Percentiles rank a stretch among this genome's conserved stretches.
Evolutionary conservation across 2,888 invertebrate species (phyloP).

Genomic region (Pseudococcus viburni): DNA sequence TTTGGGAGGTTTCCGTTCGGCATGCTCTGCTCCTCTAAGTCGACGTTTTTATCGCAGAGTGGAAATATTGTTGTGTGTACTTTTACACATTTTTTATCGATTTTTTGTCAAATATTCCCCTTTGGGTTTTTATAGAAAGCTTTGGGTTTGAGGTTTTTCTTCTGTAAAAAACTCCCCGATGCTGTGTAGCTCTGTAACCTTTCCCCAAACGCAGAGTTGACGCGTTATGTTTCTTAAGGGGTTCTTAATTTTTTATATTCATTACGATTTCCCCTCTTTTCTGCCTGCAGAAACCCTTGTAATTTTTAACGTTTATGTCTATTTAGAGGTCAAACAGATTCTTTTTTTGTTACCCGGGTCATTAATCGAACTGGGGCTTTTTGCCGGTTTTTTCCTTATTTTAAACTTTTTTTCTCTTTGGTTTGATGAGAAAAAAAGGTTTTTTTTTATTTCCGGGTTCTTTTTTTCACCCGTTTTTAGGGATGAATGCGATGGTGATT

Average conservation of each 20-base stretch:
- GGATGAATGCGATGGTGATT: no score
- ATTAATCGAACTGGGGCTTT: slow-evolving; percentile 44
- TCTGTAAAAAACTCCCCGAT: neutral
- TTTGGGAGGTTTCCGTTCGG: neutral
- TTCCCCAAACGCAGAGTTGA: neutral
- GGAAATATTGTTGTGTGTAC: neutral
- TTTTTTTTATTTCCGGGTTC: no score
- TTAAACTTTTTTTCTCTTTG: slow-evolving; percentile 23
- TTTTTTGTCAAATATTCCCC: slow-evolving; percentile 27
- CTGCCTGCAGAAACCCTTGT: neutral
- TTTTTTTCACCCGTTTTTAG: no score
- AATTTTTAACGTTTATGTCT: slow-evolving; percentile 2
- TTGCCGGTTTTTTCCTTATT: neutral
- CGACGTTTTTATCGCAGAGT: neutral
- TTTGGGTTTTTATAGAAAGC: neutral
- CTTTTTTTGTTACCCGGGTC: slow-evolving; percentile 16
- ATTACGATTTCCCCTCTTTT: neutral
- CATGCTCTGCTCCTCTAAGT: neutral
- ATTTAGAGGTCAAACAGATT: slow-evolving; percentile 38
- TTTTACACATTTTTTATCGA: slow-evolving; percentile 32
- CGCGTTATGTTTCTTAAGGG: neutral
- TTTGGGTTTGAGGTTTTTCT: neutral
- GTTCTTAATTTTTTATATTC: neutral
- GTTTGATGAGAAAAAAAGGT: slow-evolving; percentile 27
- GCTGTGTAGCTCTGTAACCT: neutral